A percentile compares a stretch with the other conserved stretches of the same genome.
phyloP scores from a whole-genome alignment of 1,140 invertebrate species.

The Trichonephila clavata region DNA sequence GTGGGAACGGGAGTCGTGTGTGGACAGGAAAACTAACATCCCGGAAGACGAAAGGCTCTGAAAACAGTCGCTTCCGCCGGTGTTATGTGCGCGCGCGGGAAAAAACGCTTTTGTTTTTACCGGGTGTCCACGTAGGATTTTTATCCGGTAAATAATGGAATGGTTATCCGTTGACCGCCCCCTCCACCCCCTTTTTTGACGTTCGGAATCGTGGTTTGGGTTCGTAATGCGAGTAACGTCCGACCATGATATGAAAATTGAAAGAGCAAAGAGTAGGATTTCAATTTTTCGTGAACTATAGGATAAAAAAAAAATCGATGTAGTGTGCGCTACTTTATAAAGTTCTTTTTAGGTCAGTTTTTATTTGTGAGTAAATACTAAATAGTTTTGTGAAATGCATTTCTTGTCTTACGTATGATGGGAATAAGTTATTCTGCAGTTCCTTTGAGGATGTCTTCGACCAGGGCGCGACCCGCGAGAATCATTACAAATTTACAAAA shows the following conservation, averaged over 20 bases:
- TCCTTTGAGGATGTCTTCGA: no score
- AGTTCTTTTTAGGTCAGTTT: no score
- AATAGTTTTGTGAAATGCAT: no score
- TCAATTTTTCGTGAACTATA: not conserved
- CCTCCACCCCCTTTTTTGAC: not conserved
- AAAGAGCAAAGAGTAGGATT: not conserved
- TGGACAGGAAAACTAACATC: slow-evolving; percentile 73
- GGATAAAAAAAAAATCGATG: no score
- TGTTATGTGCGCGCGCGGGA: not conserved
- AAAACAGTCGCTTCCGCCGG: slow-evolving; percentile 42
- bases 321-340: no score
- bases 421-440: no score
- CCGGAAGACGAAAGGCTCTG: slow-evolving; percentile 60
- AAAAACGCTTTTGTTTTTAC: slow-evolving; percentile 36
- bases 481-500: no score
- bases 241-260: not conserved
- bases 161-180: slow-evolving; percentile 49
- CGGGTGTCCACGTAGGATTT: slow-evolving; percentile 1
- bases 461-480: no score
- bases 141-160: slow-evolving; percentile 37
- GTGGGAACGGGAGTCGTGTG: not conserved
- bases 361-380: no score
- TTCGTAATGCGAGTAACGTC: not conserved
- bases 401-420: no score
- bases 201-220: slow-evolving; percentile 44